phyloP scores from a whole-genome alignment of 2,113 vertebrate genomes.

The Cettia cetti region DNA sequence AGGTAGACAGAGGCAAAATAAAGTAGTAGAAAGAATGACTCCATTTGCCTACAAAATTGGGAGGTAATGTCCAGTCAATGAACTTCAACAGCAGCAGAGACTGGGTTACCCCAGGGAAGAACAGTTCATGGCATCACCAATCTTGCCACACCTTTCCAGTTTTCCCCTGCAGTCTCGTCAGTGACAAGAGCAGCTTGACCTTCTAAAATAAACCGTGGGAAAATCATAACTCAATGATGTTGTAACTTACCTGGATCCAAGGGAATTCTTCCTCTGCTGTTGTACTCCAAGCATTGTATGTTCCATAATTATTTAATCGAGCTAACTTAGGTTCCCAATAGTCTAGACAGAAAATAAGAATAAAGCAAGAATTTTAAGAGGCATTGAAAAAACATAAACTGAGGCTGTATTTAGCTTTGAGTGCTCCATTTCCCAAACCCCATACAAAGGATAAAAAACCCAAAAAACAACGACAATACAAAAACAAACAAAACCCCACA shows the following conservation, averaged over 20 bases:
- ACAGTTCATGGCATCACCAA: not conserved
- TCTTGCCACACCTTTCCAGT: not conserved
- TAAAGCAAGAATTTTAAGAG: not conserved
- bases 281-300: constrained; percentile 92
- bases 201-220: not conserved
- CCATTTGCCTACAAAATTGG: not conserved
- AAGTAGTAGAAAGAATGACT: not conserved
- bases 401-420: not conserved
- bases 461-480: no score
- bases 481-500: not conserved
- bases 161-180: not conserved
- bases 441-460: not conserved
- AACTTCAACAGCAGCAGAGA: not conserved
- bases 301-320: constrained; percentile 84
- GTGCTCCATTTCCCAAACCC: not conserved
- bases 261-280: constrained; percentile 14
- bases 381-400: not conserved
- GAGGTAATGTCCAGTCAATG: not conserved
- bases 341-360: constrained; percentile 64
- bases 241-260: constrained; percentile 87
- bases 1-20: not conserved
- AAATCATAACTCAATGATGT: not conserved
- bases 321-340: constrained; percentile 87
- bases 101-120: not conserved
- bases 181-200: not conserved